Conservation (phyloP, 2,113 vertebrate genomes). For the Oncorhynchus clarkii region DNA sequence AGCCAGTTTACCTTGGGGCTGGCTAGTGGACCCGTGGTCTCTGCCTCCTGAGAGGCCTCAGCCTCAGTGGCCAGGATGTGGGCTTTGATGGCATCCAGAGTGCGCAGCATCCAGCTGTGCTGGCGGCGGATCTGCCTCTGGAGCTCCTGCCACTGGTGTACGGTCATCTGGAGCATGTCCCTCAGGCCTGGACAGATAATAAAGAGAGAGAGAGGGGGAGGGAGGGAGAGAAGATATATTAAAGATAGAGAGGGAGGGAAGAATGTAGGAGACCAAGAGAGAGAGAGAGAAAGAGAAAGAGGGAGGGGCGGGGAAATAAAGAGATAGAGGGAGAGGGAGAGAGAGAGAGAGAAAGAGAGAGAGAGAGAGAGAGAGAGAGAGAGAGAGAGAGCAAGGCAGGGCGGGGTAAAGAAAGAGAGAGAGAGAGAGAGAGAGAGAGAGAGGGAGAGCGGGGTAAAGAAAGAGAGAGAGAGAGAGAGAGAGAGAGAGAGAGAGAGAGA, state of each 20-base stretch:
- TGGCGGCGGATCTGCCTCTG: conserved; percentile 97
- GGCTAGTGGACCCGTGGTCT: conserved; percentile 66
- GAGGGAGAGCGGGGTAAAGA: not conserved
- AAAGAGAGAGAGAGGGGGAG: not conserved
- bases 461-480: no score
- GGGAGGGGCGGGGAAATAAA: no score
- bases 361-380: not conserved
- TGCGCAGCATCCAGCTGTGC: conserved; percentile 94
- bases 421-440: not conserved
- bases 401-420: not conserved
- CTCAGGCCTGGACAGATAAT: conserved; percentile 79
- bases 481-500: no score
- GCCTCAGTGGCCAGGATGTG: conserved; percentile 80
- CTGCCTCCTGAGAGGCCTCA: conserved; percentile 63
- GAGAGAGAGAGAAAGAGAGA: not conserved
- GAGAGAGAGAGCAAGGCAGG: not conserved
- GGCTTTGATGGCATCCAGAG: conserved; percentile 90
- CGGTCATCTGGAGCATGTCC: conserved; percentile 93
- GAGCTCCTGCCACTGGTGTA: conserved; percentile 93
- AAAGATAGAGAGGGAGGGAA: no score
- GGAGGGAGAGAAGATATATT: not conserved
- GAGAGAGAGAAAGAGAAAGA: not conserved
- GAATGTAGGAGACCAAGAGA: no score
- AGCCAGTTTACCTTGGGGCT: conserved; percentile 84
- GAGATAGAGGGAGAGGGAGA: not conserved